Percentiles rank a stretch among this genome's conserved stretches.
Evolutionary conservation across 2,888 invertebrate genomes (phyloP).

Genomic region (Yponomeuta cagnagella): DNA sequence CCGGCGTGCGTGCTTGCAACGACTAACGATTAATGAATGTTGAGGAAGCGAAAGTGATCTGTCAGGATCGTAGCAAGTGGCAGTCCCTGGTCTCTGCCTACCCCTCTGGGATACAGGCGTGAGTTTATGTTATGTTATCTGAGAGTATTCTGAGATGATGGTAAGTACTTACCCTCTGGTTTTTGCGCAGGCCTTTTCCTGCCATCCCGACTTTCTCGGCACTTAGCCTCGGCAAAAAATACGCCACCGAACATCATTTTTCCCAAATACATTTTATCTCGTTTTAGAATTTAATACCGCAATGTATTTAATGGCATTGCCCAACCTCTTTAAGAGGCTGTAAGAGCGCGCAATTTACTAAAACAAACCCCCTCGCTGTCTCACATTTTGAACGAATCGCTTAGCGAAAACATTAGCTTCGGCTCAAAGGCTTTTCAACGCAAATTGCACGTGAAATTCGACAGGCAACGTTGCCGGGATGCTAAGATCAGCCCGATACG

Average conservation of each 20-base stretch:
- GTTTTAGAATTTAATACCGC: constrained; percentile 26
- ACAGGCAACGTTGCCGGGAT: constrained; percentile 49
- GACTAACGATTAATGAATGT: no score
- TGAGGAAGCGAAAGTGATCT: no score
- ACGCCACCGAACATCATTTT: constrained; percentile 22
- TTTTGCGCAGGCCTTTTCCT: constrained; percentile 11
- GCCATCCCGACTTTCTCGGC: not conserved
- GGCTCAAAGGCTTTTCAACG: constrained; percentile 65
- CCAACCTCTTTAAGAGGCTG: constrained; percentile 28
- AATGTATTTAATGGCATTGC: constrained; percentile 34
- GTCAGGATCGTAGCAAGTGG: no score
- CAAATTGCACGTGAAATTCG: constrained; percentile 71
- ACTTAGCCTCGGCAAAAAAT: constrained; percentile 20
- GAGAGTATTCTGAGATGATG: not conserved
- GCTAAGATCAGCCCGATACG: constrained; percentile 40
- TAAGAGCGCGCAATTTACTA: constrained; percentile 42
- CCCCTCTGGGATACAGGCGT: no score
- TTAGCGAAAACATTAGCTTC: constrained; percentile 67
- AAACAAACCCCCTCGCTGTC: constrained; percentile 40
- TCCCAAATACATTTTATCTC: constrained; percentile 23
- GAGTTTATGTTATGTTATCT: no score
- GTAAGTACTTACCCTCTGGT: constrained; percentile 12
- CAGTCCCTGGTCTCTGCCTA: no score
- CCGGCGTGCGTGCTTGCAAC: no score
- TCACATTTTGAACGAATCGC: constrained; percentile 55